Conservation (phyloP, 1,140 invertebrate species). For the Mizuhopecten yessoensis region DNA sequence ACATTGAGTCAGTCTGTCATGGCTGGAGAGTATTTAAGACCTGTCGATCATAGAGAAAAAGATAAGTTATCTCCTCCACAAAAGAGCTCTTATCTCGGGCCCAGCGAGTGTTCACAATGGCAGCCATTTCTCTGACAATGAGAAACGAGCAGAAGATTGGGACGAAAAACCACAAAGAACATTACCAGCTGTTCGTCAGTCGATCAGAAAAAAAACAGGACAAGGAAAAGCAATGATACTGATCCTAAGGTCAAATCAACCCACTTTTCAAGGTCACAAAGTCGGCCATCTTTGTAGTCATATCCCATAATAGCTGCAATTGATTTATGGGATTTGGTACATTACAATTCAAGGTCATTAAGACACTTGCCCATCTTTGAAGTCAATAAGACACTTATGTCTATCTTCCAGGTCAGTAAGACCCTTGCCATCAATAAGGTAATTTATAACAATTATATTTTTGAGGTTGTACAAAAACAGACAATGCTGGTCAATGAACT, state of each 20-base stretch:
- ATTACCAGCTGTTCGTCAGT: not conserved
- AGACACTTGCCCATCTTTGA: not conserved
- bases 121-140: constrained; percentile 21
- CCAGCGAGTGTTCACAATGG: not conserved
- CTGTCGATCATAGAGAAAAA: constrained; percentile 24
- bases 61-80: constrained; percentile 11
- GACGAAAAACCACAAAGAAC: not conserved
- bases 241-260: not conserved
- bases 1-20: constrained; percentile 2
- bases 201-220: not conserved
- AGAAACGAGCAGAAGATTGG: not conserved
- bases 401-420: not conserved
- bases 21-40: not conserved
- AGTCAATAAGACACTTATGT: not conserved
- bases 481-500: too few species aligned
- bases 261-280: not conserved
- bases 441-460: too few species aligned
- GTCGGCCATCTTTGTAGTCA: not conserved
- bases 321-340: not conserved
- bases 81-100: not conserved
- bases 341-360: not conserved
- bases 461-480: too few species aligned
- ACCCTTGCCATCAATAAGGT: not conserved
- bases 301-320: not conserved
- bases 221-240: not conserved